These are phyloP conservation scores for Tholera decimalis DNA, from an alignment of 2,888 invertebrate species.

Conservation along the genomic window DNA sequence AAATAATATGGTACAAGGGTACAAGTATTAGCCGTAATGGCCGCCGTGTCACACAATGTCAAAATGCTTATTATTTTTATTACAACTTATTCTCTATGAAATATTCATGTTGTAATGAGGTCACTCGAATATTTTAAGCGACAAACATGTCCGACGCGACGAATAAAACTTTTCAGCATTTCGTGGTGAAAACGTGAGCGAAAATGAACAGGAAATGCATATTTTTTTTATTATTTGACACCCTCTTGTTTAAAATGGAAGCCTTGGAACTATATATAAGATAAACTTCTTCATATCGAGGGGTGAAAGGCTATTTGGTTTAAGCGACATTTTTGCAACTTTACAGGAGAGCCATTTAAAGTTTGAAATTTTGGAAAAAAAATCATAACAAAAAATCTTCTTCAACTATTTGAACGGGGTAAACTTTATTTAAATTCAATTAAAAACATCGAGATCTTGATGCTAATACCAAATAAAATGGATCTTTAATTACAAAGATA, in stretches of 20 bases:
- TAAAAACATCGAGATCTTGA: too few species aligned
- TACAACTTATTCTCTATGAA: slow-evolving; percentile 59
- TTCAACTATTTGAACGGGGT: too few species aligned
- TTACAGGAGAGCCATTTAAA: too few species aligned
- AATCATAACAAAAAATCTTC: too few species aligned
- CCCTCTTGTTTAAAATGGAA: slow-evolving; percentile 44
- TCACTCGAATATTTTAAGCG: slow-evolving; percentile 52
- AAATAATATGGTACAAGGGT: slow-evolving; percentile 16
- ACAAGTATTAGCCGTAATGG: slow-evolving; percentile 39
- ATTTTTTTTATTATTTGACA: slow-evolving; percentile 55
- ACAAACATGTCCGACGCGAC: slow-evolving; percentile 41
- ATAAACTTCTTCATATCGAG: slow-evolving; percentile 46
- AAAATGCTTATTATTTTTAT: slow-evolving; percentile 63
- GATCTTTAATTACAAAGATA: too few species aligned
- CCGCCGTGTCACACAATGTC: slow-evolving; percentile 58
- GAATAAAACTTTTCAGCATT: slow-evolving; percentile 54
- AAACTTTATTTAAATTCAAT: too few species aligned
- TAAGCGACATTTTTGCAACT: too few species aligned
- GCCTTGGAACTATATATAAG: slow-evolving; percentile 53
- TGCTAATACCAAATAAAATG: too few species aligned
- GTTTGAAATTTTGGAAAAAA: too few species aligned
- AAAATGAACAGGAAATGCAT: slow-evolving; percentile 52
- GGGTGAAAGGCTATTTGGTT: too few species aligned
- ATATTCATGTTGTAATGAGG: slow-evolving; percentile 66
- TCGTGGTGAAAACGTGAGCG: slow-evolving; percentile 41